These are phyloP conservation scores for Laodelphax striatellus DNA, from an alignment of 1,140 invertebrate species.

Conservation along the genomic window DNA sequence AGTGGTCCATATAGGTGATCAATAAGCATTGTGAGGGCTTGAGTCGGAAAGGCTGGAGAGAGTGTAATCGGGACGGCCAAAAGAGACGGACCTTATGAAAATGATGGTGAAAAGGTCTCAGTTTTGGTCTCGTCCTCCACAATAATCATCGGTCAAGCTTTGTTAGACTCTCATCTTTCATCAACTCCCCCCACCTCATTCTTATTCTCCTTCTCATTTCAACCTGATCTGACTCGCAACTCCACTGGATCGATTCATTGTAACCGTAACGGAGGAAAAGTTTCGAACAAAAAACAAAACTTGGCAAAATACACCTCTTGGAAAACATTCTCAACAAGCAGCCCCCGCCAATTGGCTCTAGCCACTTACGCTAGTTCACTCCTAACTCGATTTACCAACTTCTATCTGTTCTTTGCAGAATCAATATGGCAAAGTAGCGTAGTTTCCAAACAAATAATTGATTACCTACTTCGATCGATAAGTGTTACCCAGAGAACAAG, in stretches of 20 bases:
- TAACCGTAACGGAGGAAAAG: slow-evolving; percentile 3
- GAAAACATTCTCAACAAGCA: not conserved
- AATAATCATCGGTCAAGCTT: slow-evolving; percentile 1
- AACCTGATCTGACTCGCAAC: too few relatives aligned
- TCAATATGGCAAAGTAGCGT: too few relatives aligned
- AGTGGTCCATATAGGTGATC: not conserved
- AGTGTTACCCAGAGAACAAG: too few relatives aligned
- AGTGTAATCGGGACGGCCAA: too few relatives aligned
- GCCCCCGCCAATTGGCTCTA: not conserved
- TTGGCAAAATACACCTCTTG: not conserved
- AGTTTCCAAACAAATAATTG: too few relatives aligned
- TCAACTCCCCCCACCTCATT: not conserved
- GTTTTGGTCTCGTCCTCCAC: slow-evolving; percentile 8
- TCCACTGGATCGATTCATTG: not conserved
- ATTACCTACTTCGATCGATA: too few relatives aligned
- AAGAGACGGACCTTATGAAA: too few relatives aligned
- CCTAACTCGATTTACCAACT: too few relatives aligned
- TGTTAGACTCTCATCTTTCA: not conserved
- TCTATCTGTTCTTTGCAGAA: too few relatives aligned
- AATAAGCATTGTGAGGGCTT: not conserved
- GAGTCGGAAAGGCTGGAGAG: not conserved
- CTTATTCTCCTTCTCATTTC: too few relatives aligned
- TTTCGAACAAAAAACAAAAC: slow-evolving; percentile 1
- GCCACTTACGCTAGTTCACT: too few relatives aligned
- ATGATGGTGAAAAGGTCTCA: not conserved